A percentile compares a stretch with the other conserved stretches of the same genome.
phyloP scores from a whole-genome alignment of 2,797 vertebrate species.

The Neosilurus mollespiculum region DNA sequence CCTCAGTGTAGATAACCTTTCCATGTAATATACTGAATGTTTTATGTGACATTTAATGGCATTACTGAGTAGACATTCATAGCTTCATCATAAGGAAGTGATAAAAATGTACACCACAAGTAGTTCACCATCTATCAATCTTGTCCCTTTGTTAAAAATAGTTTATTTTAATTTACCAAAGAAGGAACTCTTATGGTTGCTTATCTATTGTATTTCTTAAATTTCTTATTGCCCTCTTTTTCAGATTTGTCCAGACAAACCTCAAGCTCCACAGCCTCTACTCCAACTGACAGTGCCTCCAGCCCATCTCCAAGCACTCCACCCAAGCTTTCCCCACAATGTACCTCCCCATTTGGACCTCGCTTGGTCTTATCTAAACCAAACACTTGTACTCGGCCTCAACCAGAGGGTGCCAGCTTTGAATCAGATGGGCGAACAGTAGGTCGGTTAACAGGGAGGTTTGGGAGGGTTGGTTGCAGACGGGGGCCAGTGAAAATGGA shows the following conservation, averaged over 20 bases:
- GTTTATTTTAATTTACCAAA: neutral
- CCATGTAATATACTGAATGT: conserved; percentile 48
- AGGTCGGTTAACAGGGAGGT: conserved; percentile 67
- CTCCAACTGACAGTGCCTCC: conserved; percentile 76
- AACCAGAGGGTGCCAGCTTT: conserved; percentile 87
- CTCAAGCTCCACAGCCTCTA: conserved; percentile 77
- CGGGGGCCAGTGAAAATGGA: conserved; percentile 77
- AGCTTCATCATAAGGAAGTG: conserved; percentile 38
- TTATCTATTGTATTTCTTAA: neutral
- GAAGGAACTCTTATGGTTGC: neutral
- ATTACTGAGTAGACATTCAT: conserved; percentile 31
- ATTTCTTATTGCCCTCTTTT: conserved; percentile 49
- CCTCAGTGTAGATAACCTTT: conserved; percentile 27
- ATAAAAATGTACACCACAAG: conserved; percentile 21
- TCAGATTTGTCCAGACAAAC: conserved; percentile 76
- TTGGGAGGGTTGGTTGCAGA: conserved; percentile 74
- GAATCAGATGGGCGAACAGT: conserved; percentile 69
- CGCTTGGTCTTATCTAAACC: conserved; percentile 70
- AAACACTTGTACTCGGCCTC: conserved; percentile 78
- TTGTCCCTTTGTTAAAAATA: neutral
- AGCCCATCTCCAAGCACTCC: conserved; percentile 77
- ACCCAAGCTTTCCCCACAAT: conserved; percentile 74
- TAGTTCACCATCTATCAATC: neutral
- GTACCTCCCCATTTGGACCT: conserved; percentile 73
- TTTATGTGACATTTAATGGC: conserved; percentile 55